Evolutionary conservation across 2,888 invertebrate genomes (phyloP).

Genomic region (Taphrorychus bicolor): DNA sequence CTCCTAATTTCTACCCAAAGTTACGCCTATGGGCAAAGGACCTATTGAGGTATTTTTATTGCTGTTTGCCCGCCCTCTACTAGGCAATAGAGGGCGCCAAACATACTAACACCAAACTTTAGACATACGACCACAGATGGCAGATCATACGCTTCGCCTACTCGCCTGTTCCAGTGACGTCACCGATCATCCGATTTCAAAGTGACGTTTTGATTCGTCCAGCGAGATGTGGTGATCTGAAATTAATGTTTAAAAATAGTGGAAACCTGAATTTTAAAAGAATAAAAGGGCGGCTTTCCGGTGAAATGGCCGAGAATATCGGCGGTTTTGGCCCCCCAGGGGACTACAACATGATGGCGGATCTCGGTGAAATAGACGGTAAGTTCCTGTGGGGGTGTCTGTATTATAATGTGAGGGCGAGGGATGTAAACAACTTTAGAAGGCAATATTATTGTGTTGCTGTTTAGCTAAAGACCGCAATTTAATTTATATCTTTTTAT

Average conservation of each 20-base stretch:
- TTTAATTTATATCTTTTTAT: not conserved
- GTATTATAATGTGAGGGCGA: not conserved
- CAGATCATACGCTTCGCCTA: too few species aligned
- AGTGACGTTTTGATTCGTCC: slow-evolving; percentile 66
- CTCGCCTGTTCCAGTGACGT: slow-evolving; percentile 57
- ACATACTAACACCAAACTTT: too few species aligned
- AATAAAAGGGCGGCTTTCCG: not conserved
- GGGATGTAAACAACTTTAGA: not conserved
- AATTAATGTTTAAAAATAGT: slow-evolving; percentile 1
- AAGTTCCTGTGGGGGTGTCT: slow-evolving; percentile 46
- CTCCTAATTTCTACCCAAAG: too few species aligned
- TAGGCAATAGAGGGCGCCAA: too few species aligned
- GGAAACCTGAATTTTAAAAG: not conserved
- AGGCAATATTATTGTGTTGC: not conserved
- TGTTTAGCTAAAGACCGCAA: not conserved
- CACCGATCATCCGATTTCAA: slow-evolving; percentile 68
- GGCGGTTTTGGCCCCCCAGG: slow-evolving; percentile 57
- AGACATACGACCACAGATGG: too few species aligned
- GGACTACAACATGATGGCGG: slow-evolving; percentile 67
- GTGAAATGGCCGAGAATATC: slow-evolving; percentile 56
- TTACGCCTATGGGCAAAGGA: too few species aligned
- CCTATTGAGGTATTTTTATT: too few species aligned
- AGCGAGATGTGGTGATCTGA: slow-evolving; percentile 52
- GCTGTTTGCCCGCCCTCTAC: too few species aligned
- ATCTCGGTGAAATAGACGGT: slow-evolving; percentile 76